Evolutionary conservation across 2,888 invertebrate genomes (phyloP).

Genomic region (Drosophila mettleri): DNA sequence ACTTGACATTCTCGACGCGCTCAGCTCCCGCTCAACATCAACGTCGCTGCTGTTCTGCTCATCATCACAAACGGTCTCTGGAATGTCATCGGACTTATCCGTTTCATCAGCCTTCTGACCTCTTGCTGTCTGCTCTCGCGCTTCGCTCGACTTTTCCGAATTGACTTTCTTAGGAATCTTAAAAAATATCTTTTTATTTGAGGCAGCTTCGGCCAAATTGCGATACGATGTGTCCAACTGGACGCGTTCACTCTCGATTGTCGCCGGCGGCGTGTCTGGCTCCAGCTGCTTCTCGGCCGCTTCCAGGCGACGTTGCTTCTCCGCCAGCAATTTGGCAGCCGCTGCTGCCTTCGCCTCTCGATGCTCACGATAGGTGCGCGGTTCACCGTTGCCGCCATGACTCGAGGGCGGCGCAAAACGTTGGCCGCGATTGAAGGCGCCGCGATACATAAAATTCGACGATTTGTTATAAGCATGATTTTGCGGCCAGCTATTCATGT

Average conservation of each 20-base stretch:
- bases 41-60: neutral
- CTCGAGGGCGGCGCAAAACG: neutral
- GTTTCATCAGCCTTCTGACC: slow-evolving; percentile 12
- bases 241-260: slow-evolving; percentile 6
- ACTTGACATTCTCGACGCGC: neutral
- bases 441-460: neutral
- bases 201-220: slow-evolving; percentile 34
- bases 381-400: slow-evolving; percentile 25
- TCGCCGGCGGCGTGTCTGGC: neutral
- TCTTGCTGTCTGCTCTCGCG: neutral
- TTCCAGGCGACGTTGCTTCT: slow-evolving; percentile 25
- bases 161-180: slow-evolving; percentile 76
- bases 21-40: neutral
- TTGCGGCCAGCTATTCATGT: slow-evolving; percentile 9
- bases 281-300: slow-evolving; percentile 40
- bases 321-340: slow-evolving; percentile 23
- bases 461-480: neutral
- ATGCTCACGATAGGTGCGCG: slow-evolving; percentile 80
- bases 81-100: slow-evolving; percentile 11
- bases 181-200: slow-evolving; percentile 68
- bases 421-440: neutral
- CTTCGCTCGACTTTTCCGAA: slow-evolving; percentile 7
- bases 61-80: neutral
- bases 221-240: slow-evolving; percentile 82
- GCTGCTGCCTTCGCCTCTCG: slow-evolving; percentile 72